phyloP scores from a whole-genome alignment of 30 jellyfish, hydroid and myxozoan genomes.

The Aurelia aurita region DNA sequence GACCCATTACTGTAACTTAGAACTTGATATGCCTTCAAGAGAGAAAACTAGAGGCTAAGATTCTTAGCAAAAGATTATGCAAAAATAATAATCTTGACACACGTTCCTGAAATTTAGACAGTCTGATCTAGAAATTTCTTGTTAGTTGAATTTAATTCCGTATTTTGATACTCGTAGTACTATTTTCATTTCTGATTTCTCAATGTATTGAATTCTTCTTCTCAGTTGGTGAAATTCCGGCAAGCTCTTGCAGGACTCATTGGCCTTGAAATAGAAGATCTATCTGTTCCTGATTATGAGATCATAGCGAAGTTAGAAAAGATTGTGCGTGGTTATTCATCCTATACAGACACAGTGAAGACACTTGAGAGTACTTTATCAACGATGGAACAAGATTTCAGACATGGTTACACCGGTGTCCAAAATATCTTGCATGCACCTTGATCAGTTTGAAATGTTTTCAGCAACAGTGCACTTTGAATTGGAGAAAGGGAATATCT shows the following conservation, averaged over 20 bases:
- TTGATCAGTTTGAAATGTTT: background rate
- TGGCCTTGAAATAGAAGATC: conserved; percentile 67
- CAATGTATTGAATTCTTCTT: background rate
- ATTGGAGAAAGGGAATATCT: too few relatives aligned
- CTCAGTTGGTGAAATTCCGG: conserved; percentile 71
- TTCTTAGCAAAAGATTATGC: too few relatives aligned
- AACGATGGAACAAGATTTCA: conserved; percentile 61
- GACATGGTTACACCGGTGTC: conserved; percentile 58
- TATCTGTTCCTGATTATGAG: conserved; percentile 82
- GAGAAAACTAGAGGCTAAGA: too few relatives aligned
- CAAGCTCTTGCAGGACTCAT: conserved; percentile 72
- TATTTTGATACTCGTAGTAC: too few relatives aligned
- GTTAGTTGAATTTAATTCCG: too few relatives aligned
- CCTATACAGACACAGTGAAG: conserved; percentile 47
- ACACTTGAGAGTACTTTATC: conserved; percentile 49
- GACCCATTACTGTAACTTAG: too few relatives aligned
- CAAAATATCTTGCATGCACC: conserved; percentile 31
- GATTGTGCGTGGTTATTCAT: conserved; percentile 42
- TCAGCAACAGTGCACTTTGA: background rate
- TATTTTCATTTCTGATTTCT: background rate
- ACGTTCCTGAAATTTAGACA: too few relatives aligned
- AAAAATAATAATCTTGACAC: too few relatives aligned
- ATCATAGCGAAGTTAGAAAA: conserved; percentile 72
- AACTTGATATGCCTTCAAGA: too few relatives aligned
- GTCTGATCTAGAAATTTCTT: too few relatives aligned